Conservation (phyloP, 2,113 vertebrate species). For the Calypte anna region DNA sequence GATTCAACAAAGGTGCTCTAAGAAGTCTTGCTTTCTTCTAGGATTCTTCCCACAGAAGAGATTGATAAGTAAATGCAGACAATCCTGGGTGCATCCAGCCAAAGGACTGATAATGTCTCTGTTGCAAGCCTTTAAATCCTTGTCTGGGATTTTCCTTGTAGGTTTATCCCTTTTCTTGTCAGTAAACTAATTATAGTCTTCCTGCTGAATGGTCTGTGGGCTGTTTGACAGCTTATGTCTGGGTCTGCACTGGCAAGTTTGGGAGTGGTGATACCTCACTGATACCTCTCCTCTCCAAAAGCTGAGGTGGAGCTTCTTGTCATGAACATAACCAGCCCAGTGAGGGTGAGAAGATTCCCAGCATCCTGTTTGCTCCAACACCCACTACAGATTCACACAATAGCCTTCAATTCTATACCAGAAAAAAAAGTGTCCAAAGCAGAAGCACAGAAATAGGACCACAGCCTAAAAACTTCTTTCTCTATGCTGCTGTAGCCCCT, state of each 20-base stretch:
- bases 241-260: background rate
- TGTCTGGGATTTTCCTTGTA: constrained; percentile 33
- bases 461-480: background rate
- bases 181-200: constrained; percentile 1
- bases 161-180: constrained; percentile 39
- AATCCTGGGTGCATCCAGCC: background rate
- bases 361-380: background rate
- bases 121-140: constrained; percentile 5
- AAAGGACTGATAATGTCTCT: background rate
- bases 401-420: background rate
- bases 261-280: background rate
- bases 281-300: background rate
- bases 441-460: background rate
- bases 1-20: background rate
- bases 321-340: no score
- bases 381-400: background rate
- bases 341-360: background rate
- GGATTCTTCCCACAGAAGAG: background rate
- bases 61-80: background rate
- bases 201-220: background rate
- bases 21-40: background rate
- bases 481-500: background rate
- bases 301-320: background rate
- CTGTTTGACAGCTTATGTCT: background rate
- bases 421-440: background rate